phyloP scores from a whole-genome alignment of 2,888 invertebrate species.

The Cephus sareptanus region DNA sequence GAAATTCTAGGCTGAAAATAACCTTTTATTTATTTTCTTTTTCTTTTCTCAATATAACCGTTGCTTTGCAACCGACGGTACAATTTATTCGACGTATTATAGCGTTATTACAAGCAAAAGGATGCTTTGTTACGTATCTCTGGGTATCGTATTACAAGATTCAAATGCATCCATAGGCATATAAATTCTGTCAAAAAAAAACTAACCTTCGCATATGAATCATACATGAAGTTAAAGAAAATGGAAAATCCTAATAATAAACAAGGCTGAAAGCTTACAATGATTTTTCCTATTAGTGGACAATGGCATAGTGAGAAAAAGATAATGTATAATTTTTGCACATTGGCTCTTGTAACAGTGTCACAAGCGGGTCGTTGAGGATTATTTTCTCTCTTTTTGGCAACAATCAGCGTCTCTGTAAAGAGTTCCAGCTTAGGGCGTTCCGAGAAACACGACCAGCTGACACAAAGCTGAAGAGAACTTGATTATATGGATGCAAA shows the following conservation, averaged over 20 bases:
- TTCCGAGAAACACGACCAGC: too few relatives aligned
- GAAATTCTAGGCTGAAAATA: conserved; percentile 10
- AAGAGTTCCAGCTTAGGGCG: too few relatives aligned
- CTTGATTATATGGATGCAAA: too few relatives aligned
- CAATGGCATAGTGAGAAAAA: conserved; percentile 42
- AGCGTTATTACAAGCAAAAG: conserved; percentile 18
- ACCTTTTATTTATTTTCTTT: too few relatives aligned
- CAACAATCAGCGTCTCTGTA: too few relatives aligned
- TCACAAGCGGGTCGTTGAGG: conserved; percentile 24
- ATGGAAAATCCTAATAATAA: conserved; percentile 30
- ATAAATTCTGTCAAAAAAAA: conserved; percentile 10
- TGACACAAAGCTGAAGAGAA: too few relatives aligned
- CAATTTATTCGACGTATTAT: neutral
- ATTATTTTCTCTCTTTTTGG: too few relatives aligned
- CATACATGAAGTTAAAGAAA: conserved; percentile 17
- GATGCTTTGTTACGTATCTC: conserved; percentile 17
- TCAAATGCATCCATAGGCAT: conserved; percentile 10
- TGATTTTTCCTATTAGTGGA: conserved; percentile 55
- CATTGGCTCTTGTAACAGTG: conserved; percentile 44
- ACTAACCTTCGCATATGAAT: conserved; percentile 16
- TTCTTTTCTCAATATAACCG: too few relatives aligned
- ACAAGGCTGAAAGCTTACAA: conserved; percentile 50
- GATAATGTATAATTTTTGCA: conserved; percentile 54
- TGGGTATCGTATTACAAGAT: conserved; percentile 18
- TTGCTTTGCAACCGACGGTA: too few relatives aligned